Percentiles rank a stretch among this genome's conserved stretches.
phyloP scores from a whole-genome alignment of 2,113 vertebrate genomes.

The Pelecanus crispus region DNA sequence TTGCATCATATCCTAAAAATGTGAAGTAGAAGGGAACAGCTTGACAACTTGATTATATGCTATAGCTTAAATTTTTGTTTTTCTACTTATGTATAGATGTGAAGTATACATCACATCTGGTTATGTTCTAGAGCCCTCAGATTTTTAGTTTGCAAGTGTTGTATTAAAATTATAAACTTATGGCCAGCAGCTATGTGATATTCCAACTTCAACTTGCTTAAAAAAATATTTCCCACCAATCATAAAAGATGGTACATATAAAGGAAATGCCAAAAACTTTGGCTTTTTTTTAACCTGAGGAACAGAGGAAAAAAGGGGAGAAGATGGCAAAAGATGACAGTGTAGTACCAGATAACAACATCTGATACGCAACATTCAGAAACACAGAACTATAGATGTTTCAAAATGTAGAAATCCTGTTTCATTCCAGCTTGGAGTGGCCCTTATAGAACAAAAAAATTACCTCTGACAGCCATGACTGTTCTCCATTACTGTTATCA shows the following conservation, averaged over 20 bases:
- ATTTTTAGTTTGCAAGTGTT: not conserved
- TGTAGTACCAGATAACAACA: not conserved
- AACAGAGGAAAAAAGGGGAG: not conserved
- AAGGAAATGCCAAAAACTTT: not conserved
- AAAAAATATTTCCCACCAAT: not conserved
- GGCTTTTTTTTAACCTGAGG: not conserved
- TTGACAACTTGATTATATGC: slow-evolving; percentile 11
- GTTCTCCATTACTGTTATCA: not conserved
- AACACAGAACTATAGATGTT: not conserved
- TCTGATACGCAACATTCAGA: not conserved
- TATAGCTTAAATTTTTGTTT: not conserved
- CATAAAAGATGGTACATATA: not conserved
- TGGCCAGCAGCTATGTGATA: not conserved
- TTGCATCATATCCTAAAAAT: slow-evolving; percentile 2
- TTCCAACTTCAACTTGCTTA: not conserved
- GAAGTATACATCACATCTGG: not conserved
- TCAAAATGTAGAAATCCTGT: not conserved
- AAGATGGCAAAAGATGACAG: not conserved
- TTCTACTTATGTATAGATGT: not conserved
- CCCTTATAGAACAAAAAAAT: not conserved
- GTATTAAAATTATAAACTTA: not conserved
- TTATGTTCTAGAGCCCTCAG: not conserved
- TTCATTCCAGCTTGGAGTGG: not conserved
- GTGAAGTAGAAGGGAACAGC: not conserved
- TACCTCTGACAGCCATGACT: not conserved